Percentiles rank a stretch among this genome's conserved stretches.
Conservation (phyloP, 2,888 invertebrate species). For the Drosophila pseudotakahashii region DNA sequence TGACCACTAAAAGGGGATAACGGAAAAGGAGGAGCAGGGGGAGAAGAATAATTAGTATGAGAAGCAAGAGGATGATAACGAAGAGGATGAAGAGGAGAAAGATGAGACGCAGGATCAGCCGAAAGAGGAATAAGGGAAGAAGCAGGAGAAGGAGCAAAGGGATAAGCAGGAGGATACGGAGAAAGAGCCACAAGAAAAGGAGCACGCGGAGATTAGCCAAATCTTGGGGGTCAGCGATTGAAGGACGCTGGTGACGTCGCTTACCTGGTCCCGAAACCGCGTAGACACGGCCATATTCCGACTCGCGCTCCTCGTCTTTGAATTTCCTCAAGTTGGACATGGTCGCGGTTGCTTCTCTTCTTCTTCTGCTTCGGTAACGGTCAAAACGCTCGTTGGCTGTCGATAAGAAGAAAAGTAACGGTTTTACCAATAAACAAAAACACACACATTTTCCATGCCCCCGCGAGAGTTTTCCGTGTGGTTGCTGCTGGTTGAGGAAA, state of each 20-base stretch:
- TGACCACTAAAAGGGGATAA: constrained; percentile 91
- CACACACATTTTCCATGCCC: constrained; percentile 62
- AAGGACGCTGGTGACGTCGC: constrained; percentile 54
- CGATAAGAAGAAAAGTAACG: background rate
- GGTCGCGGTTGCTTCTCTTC: constrained; percentile 53
- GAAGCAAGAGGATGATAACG: background rate
- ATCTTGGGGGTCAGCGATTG: constrained; percentile 22
- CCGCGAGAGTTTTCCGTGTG: constrained; percentile 13
- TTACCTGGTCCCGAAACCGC: constrained; percentile 99
- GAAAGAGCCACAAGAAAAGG: constrained; percentile 1
- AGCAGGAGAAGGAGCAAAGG: background rate
- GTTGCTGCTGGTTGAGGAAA: constrained; percentile 20
- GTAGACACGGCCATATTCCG: constrained; percentile 95
- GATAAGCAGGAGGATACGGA: too few species aligned
- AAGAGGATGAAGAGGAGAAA: too few species aligned
- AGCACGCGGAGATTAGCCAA: constrained; percentile 6
- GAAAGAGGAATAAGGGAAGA: background rate
- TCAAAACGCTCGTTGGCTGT: constrained; percentile 53
- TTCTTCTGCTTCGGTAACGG: constrained; percentile 47
- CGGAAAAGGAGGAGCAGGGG: background rate
- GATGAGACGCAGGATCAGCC: background rate
- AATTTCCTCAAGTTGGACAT: constrained; percentile 79
- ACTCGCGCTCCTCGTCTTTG: constrained; percentile 92
- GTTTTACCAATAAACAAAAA: constrained; percentile 58
- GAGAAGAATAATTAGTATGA: background rate